These are phyloP conservation scores for Galaxias olidus DNA, from an alignment of 2,797 vertebrate species.

Conservation along the genomic window DNA sequence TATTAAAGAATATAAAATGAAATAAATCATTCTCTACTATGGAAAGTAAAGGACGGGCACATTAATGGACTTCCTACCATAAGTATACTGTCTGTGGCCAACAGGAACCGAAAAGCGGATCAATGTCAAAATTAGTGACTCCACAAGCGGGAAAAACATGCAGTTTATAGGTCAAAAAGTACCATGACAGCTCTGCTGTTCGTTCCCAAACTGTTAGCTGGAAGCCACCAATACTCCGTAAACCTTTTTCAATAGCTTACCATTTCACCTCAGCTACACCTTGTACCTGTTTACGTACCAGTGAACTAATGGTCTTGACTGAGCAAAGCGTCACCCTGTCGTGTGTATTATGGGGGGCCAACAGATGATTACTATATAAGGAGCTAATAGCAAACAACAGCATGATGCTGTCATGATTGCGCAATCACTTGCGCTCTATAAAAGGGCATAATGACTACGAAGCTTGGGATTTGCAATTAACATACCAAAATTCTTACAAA, in stretches of 20 bases:
- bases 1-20: no score
- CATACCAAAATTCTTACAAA: slow-evolving; percentile 68
- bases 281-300: slow-evolving; percentile 8
- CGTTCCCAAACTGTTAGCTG: neutral
- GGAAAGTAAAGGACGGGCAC: no score
- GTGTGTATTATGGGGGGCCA: slow-evolving; percentile 24
- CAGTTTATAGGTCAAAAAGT: slow-evolving; percentile 6
- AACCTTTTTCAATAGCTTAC: neutral
- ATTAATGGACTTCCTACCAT: no score
- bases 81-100: no score
- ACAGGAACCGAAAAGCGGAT: neutral
- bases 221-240: neutral
- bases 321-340: slow-evolving; percentile 28
- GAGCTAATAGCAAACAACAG: slow-evolving; percentile 53
- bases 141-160: neutral
- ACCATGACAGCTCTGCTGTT: neutral
- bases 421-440: slow-evolving; percentile 65
- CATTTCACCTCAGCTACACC: neutral
- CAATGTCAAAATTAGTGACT: neutral
- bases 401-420: slow-evolving; percentile 60
- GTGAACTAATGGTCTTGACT: slow-evolving; percentile 17
- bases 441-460: slow-evolving; percentile 48
- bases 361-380: slow-evolving; percentile 66
- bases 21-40: no score
- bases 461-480: slow-evolving; percentile 64